Evolutionary conservation across 2,797 vertebrate species (phyloP).

Genomic region (Darevskia nairensis): DNA sequence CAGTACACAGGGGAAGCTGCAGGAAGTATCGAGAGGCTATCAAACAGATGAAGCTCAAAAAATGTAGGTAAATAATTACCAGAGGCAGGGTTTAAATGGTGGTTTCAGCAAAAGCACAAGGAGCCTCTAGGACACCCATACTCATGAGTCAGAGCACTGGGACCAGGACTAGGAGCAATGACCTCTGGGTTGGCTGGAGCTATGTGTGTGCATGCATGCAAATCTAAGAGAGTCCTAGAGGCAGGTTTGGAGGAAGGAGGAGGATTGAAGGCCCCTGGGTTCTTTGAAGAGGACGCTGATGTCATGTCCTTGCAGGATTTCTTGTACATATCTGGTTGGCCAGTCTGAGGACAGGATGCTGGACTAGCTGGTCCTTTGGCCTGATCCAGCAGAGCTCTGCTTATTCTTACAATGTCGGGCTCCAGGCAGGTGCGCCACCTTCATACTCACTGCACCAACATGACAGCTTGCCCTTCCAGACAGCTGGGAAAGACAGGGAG

Average conservation of each 20-base stretch:
- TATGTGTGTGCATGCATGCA: background rate
- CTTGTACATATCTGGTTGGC: too few relatives aligned
- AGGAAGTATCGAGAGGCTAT: slow-evolving; percentile 70
- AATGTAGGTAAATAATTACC: slow-evolving; percentile 60
- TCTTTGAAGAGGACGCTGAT: background rate
- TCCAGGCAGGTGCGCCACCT: background rate
- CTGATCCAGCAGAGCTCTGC: too few relatives aligned
- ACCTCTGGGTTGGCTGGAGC: background rate
- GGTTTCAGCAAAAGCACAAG: background rate
- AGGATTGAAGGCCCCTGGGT: background rate
- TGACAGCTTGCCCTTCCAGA: background rate
- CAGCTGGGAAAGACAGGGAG: background rate
- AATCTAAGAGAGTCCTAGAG: background rate
- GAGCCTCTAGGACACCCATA: background rate
- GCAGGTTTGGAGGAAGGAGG: background rate
- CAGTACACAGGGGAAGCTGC: slow-evolving; percentile 76
- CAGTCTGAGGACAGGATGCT: too few relatives aligned
- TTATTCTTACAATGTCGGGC: too few relatives aligned
- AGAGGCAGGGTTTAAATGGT: background rate
- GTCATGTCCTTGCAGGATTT: background rate
- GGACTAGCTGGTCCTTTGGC: too few relatives aligned
- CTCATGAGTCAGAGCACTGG: background rate
- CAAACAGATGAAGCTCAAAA: slow-evolving; percentile 57
- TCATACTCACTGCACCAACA: background rate
- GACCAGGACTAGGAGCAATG: background rate